Evolutionary conservation across 2,888 invertebrate species (phyloP), one percentile per base, ranked within the genome.

Genomic region (Thereva nobilitata): DNA sequence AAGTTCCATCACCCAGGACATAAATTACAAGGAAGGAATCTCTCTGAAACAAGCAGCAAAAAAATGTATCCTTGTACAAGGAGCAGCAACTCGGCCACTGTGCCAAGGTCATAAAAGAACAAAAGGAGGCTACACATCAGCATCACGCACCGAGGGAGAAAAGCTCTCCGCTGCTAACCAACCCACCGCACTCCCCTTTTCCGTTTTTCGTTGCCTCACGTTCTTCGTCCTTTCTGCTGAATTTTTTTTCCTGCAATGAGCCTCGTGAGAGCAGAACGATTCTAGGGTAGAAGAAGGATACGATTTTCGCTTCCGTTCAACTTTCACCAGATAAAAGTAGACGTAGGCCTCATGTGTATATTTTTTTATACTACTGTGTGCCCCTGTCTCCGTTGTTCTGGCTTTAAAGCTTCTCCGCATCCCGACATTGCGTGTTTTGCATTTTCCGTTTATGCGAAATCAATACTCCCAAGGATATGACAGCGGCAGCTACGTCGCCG

Each of bases 381-480:
- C 23, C 23, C 23, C 23, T n/a, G 23, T 23, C 23, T 23, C 23
- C 23, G 23, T 23, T 23, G 23, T 23, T 23, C 23, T 23, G 23
- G 23, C 23, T 23, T 23, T 23, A 23, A 23, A 23, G 23, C 23
- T 23, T 23, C 23, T 23, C 23, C 23, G 23, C 23, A 23, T 23
- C 23, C 23, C 23, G 23, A 23, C 23, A 23, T 23, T 23, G 44
- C 59, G 52, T 59, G 50, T 44, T 57, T 59, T 52, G 44, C 59
- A 56, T 66, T 66, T 59, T 53, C 35, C 12, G 49, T 66, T 66
- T 52, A 57, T 52, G 23, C 52, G 45, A 59, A 66, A 66, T 66
- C 66, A 52, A 66, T 66, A 66, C 57, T 59, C 59, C 42, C 52
- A 45, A 59, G 56, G 66, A 42, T 59, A 56, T 23, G 23, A 23